A percentile compares a stretch with the other conserved stretches of the same genome.
Conservation (phyloP, 2,888 invertebrate species). For the Platycheirus rosarum region DNA sequence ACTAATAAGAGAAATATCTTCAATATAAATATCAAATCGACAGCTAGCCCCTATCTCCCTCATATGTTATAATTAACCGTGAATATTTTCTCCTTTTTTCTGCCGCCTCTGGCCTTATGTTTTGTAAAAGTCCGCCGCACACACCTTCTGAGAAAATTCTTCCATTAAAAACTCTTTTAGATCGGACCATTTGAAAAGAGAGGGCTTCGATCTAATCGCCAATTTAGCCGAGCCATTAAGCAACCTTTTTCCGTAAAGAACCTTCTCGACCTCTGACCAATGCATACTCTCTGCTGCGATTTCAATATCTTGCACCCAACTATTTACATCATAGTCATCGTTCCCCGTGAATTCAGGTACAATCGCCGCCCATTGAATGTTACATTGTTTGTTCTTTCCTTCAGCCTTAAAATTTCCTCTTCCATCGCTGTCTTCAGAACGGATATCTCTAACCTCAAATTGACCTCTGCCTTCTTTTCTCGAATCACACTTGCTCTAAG, state of each 20-base stretch:
- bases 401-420: constrained; percentile 7
- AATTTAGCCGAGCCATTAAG: constrained; percentile 7
- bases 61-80: neutral
- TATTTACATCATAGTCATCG: constrained; percentile 17
- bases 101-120: too few relatives aligned
- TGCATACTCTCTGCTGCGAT: constrained; percentile 3
- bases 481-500: neutral
- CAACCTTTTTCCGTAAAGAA: constrained; percentile 13
- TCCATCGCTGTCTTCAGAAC: neutral
- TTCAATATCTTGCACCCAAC: constrained; percentile 23
- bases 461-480: neutral
- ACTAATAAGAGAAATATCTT: too few relatives aligned
- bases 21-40: too few relatives aligned
- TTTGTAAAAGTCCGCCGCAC: too few relatives aligned
- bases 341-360: constrained; percentile 18
- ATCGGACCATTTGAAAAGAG: neutral
- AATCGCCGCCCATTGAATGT: constrained; percentile 5
- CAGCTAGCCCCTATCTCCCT: too few relatives aligned
- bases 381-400: neutral
- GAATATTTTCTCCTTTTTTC: constrained; percentile 1
- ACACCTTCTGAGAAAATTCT: too few relatives aligned
- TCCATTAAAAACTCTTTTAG: too few relatives aligned
- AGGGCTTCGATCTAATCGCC: neutral
- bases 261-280: constrained; percentile 8
- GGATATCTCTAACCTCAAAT: neutral